Conservation (phyloP, 2,113 vertebrate genomes). For the Siphamia tubifer region DNA sequence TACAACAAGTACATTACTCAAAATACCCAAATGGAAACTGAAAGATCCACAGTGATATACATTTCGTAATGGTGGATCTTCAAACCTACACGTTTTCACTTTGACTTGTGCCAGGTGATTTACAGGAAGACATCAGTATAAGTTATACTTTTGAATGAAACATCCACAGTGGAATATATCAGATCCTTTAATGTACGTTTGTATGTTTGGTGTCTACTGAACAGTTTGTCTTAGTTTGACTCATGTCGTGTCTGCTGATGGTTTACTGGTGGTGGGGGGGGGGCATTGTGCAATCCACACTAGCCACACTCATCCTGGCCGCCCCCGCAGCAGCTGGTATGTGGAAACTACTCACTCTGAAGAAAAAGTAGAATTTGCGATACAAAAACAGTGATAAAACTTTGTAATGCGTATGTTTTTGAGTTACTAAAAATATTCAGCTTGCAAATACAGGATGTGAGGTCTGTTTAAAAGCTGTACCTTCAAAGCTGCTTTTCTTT, state of each 20-base stretch:
- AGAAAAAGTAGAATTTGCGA: slow-evolving; percentile 20
- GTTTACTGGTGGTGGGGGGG: not conserved
- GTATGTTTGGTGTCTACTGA: not conserved
- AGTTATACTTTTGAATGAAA: no score
- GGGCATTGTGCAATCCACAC: slow-evolving; percentile 49
- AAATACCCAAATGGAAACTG: not conserved
- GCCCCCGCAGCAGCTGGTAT: slow-evolving; percentile 37
- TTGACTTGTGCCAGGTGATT: no score
- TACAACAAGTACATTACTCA: no score
- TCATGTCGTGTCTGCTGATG: slow-evolving; percentile 29
- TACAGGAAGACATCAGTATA: no score
- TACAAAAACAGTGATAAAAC: not conserved
- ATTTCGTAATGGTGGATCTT: no score
- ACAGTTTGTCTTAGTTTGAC: slow-evolving; percentile 30
- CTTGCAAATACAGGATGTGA: not conserved
- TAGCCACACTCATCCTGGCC: not conserved
- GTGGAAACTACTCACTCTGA: slow-evolving; percentile 7
- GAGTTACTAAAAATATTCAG: not conserved
- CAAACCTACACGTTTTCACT: no score
- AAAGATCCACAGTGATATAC: no score
- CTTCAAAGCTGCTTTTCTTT: not conserved
- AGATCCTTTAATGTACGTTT: not conserved
- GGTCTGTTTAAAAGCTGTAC: not conserved
- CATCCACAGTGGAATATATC: not conserved
- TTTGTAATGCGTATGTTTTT: slow-evolving; percentile 1